Evolutionary conservation across 1,140 invertebrate species (phyloP).

Genomic region (Drosophila nigrodunni): DNA sequence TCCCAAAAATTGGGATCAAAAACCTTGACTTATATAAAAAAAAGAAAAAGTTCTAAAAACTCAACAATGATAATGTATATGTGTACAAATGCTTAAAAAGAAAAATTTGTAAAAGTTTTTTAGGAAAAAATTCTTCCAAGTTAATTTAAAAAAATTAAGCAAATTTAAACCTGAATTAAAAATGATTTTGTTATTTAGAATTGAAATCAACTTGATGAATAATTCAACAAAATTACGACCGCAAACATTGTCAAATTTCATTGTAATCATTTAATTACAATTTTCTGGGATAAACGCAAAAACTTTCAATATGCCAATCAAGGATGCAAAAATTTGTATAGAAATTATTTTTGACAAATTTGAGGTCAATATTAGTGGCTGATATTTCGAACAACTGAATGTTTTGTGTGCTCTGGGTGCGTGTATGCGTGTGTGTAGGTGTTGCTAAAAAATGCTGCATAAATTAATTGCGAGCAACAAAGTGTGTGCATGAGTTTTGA

Average conservation of each 20-base stretch:
- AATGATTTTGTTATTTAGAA: too few species aligned
- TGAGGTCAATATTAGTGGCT: neutral
- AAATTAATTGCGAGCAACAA: constrained; percentile 12
- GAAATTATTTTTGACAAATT: neutral
- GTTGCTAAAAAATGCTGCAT: constrained; percentile 13
- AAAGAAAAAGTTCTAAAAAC: too few species aligned
- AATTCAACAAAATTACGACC: too few species aligned
- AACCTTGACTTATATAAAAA: too few species aligned
- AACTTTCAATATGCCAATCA: neutral
- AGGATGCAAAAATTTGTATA: neutral
- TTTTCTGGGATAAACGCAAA: neutral
- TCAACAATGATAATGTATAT: too few species aligned
- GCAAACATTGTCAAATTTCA: neutral
- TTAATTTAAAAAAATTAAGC: too few species aligned
- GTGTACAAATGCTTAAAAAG: too few species aligned
- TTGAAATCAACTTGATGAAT: too few species aligned
- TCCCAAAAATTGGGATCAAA: too few species aligned
- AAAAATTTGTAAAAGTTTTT: too few species aligned
- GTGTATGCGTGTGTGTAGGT: neutral
- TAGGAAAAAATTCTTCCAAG: too few species aligned
- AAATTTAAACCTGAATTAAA: too few species aligned
- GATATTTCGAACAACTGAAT: neutral
- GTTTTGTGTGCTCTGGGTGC: neutral
- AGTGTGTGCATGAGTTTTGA: constrained; percentile 18
- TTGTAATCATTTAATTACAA: constrained; percentile 2